Conservation (phyloP, 2,888 invertebrate species). For the Tetheella fluctuosa region DNA sequence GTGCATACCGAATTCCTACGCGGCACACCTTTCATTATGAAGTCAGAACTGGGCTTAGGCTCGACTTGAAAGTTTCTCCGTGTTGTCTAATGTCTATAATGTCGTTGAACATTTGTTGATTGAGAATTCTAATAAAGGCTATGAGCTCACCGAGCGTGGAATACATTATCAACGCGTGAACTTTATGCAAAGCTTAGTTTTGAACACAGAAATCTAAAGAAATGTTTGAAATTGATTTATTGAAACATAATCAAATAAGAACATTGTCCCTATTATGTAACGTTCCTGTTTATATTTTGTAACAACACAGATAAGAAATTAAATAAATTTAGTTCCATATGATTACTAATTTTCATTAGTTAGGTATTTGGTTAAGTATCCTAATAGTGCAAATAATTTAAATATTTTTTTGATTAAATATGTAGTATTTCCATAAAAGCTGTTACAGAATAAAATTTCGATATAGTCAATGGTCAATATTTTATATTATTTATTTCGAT, state of each 20-base stretch:
- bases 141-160: conserved; percentile 81
- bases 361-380: too few relatives aligned
- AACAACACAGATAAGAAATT: too few relatives aligned
- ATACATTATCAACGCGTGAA: conserved; percentile 78
- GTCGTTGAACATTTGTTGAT: conserved; percentile 61
- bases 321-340: too few relatives aligned
- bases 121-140: conserved; percentile 77
- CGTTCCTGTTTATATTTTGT: too few relatives aligned
- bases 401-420: too few relatives aligned
- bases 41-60: conserved; percentile 66
- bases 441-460: too few relatives aligned
- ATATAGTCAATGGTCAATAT: too few relatives aligned
- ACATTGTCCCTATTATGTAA: too few relatives aligned
- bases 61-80: conserved; percentile 56
- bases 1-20: conserved; percentile 54
- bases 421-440: too few relatives aligned
- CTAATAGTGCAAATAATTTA: too few relatives aligned
- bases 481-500: conserved; percentile 12
- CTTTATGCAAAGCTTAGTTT: conserved; percentile 70
- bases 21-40: conserved; percentile 76
- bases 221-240: neutral
- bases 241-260: too few relatives aligned
- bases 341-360: too few relatives aligned
- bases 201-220: conserved; percentile 21
- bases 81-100: conserved; percentile 56